phyloP scores from a whole-genome alignment of 2,888 invertebrate genomes.

The Drosophila aldrichi region DNA sequence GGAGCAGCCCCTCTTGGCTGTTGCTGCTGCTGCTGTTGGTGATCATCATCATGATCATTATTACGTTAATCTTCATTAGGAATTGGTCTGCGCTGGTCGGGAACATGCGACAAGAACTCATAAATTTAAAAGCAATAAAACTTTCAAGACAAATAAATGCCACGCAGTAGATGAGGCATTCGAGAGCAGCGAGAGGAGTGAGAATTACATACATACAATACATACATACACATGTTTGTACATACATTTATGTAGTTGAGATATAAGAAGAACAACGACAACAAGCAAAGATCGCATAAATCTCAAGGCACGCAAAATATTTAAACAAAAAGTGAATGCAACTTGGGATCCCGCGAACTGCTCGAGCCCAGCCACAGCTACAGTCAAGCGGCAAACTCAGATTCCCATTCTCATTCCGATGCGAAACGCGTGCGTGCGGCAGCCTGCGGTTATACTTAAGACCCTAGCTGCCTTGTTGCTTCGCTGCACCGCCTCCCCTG shows the following conservation, averaged over 20 bases:
- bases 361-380: conserved; percentile 1
- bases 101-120: conserved; percentile 67
- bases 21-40: not conserved
- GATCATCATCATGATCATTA: conserved; percentile 18
- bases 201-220: conserved; percentile 19
- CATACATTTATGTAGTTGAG: not conserved
- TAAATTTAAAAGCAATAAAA: conserved; percentile 84
- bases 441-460: conserved; percentile 50
- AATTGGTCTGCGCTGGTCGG: conserved; percentile 16
- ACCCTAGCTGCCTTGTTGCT: not conserved
- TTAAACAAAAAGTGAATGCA: conserved; percentile 52
- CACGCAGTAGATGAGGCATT: conserved; percentile 63
- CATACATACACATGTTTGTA: not conserved
- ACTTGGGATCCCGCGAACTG: conserved; percentile 18
- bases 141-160: conserved; percentile 84
- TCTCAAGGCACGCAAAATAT: conserved; percentile 76
- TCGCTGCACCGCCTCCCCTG: not conserved
- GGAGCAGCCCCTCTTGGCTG: not conserved
- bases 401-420: conserved; percentile 39
- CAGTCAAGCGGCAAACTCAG: conserved; percentile 17
- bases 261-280: conserved; percentile 10
- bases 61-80: conserved; percentile 27
- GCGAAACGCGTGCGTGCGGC: conserved; percentile 60
- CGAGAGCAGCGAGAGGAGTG: conserved; percentile 14
- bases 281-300: conserved; percentile 60